Conservation (phyloP, 2,113 vertebrate species). For the Synodontis membranacea region DNA sequence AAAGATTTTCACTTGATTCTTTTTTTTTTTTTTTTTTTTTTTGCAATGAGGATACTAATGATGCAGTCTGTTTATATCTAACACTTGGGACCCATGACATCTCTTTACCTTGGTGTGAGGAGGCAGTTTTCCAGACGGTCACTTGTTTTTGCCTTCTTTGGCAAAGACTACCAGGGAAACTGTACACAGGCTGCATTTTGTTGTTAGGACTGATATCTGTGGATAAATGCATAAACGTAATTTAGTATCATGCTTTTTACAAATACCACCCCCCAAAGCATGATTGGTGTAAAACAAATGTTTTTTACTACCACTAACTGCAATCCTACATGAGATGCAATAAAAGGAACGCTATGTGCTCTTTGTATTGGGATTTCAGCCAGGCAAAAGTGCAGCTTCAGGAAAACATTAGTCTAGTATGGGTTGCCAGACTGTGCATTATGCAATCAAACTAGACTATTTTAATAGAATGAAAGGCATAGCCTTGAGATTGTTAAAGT, state of each 20-base stretch:
- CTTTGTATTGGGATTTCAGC: neutral
- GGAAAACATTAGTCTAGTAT: neutral
- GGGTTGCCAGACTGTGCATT: neutral
- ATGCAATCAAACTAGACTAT: neutral
- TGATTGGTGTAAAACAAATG: neutral
- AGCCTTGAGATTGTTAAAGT: neutral
- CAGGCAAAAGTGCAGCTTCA: conserved; percentile 2
- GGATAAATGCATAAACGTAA: neutral
- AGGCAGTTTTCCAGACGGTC: conserved; percentile 57
- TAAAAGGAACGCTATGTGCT: conserved; percentile 30
- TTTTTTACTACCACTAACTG: neutral
- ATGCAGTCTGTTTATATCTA: conserved; percentile 2
- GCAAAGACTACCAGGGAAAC: conserved; percentile 40
- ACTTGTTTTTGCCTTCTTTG: conserved; percentile 51
- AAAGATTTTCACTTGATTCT: neutral
- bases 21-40: neutral
- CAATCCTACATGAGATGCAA: neutral
- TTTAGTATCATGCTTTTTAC: neutral
- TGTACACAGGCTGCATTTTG: conserved; percentile 39
- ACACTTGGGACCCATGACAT: neutral
- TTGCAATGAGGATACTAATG: neutral
- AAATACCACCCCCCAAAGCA: neutral
- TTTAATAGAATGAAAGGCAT: neutral
- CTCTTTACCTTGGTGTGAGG: conserved; percentile 49
- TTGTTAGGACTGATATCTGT: conserved; percentile 45